Evolutionary conservation across 2,113 vertebrate species (phyloP).

Genomic region (Vulpes vulpes): DNA sequence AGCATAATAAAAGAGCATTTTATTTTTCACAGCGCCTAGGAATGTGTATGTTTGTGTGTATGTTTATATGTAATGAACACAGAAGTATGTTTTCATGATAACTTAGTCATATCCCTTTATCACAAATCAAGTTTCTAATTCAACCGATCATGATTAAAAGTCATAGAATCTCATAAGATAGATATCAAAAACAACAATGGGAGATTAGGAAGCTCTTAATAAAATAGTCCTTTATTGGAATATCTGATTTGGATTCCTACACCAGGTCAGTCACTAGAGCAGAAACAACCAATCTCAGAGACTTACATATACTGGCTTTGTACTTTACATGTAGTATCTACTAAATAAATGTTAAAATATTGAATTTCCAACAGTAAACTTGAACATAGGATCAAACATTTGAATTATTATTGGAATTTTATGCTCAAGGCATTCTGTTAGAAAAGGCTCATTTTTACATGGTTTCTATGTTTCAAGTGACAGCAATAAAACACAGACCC

Average conservation of each 20-base stretch:
- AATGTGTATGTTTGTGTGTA: not conserved
- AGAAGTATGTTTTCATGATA: not conserved
- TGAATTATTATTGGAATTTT: not conserved
- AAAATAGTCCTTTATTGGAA: not conserved
- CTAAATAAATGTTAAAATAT: slow-evolving; percentile 15
- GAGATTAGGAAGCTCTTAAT: not conserved
- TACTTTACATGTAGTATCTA: not conserved
- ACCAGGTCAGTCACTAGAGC: not conserved
- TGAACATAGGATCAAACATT: not conserved
- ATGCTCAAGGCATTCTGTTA: not conserved
- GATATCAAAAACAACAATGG: not conserved
- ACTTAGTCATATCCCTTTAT: not conserved
- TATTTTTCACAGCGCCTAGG: not conserved
- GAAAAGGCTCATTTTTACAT: not conserved
- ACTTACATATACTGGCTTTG: not conserved
- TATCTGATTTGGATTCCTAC: not conserved
- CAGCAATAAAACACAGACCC: not conserved
- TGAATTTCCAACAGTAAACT: slow-evolving; percentile 37
- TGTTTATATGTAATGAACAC: not conserved
- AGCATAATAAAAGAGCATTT: not conserved
- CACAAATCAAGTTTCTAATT: slow-evolving; percentile 44
- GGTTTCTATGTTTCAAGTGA: not conserved
- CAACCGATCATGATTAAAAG: not conserved
- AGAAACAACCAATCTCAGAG: not conserved
- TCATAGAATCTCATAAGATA: not conserved